Evolutionary conservation across 2,888 invertebrate genomes (phyloP), one percentile per base, ranked within the genome.

Genomic region (Automeris io): DNA sequence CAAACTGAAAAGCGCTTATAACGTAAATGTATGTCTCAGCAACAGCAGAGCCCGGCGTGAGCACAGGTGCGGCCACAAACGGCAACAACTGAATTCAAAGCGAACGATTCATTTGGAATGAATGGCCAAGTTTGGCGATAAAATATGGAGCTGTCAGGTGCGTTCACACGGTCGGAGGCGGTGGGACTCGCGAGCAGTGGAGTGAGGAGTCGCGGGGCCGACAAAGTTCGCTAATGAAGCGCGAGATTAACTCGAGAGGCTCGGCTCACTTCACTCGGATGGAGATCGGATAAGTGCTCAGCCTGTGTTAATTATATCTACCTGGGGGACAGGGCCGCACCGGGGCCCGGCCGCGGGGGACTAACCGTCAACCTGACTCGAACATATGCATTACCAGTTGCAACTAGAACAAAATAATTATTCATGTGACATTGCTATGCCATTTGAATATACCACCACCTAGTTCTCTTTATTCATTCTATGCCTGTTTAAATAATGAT

Each of bases 151-250:
- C 6, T 21, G 33, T 19, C 8, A 21, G 19, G 12, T 33, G 9
- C 23, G 12, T 34, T 23, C 22, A 22, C 19, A 22, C 26, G 9
- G 6, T 12, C 6, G 2, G 7, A 12, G 7, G 19, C 8, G 18
- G 34, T 23, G 7, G 9, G 11, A 34, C n/a, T 23, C 13, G 21
- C 11, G 23, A 23, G 23, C 22, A 34, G 16, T 22, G 22, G n/a
- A n/a, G 19, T 16, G 21, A 34, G 23, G 13, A 23, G 12, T 35
- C 19, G 19, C 18, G 22, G 47, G 18, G 39, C 44, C 41, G 23
- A 45, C 42, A 41, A 58, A 60, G 49, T 60, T 61, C 41, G 49
- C 54, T 70, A 69, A 70, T 67, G 62, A 45, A 63, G 61, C 54
- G 47, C 39, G 53, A 41, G 53, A 63, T 22, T 18, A 33, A 40